Evolutionary conservation across 2,113 vertebrate genomes (phyloP), one percentile per base, ranked within the genome.

Genomic region (Edolisoma coerulescens): DNA sequence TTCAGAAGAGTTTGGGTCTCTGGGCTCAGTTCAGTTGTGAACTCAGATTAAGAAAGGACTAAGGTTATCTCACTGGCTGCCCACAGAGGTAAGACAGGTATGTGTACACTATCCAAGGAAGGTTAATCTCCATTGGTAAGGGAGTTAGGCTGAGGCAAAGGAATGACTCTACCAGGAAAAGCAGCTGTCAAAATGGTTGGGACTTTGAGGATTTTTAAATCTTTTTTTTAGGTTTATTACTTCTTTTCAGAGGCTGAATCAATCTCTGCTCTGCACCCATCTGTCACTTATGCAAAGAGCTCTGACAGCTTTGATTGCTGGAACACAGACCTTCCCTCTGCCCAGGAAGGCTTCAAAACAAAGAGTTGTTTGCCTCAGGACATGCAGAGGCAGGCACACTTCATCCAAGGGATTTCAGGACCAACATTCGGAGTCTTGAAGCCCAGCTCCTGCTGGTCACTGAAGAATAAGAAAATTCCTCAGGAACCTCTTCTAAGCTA

Each of bases 231-330:
- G 18, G 17, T 70, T 87, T 92, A 73, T 87, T 90, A 30, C 64
- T 90, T 89, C 47, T 79, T 96, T 91, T 75, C 74, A 83, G 54
- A 93, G 76, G 37, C 68, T 84, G 83, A 94, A 92, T 71, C 70
- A 87, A 90, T 19, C 39, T 63, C 63, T 8, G 3, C 61, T 83
- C 83, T 78, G 73, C 69, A 93, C 84, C 84, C 59, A 91, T 89
- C 77, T 91, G 74, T 63, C 26, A 20, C 41, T 83, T 96, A 94
- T 1, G 0, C 74, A 84, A 89, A 67, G 64, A 94, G 37, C n/a
- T 59, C 60, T 41, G 53, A 60, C 2, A 5, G 33, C 64, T 95
- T 79, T 87, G 39, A 19, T 64, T 89, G 68, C 69, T 77, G 87
- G 87, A 93, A 88, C 26, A 24, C 27, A 91, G 61, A 82, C 23